Evolutionary conservation across 2,113 vertebrate species (phyloP), one percentile per base, ranked within the genome.

Genomic region (Rhadina sibilatrix): DNA sequence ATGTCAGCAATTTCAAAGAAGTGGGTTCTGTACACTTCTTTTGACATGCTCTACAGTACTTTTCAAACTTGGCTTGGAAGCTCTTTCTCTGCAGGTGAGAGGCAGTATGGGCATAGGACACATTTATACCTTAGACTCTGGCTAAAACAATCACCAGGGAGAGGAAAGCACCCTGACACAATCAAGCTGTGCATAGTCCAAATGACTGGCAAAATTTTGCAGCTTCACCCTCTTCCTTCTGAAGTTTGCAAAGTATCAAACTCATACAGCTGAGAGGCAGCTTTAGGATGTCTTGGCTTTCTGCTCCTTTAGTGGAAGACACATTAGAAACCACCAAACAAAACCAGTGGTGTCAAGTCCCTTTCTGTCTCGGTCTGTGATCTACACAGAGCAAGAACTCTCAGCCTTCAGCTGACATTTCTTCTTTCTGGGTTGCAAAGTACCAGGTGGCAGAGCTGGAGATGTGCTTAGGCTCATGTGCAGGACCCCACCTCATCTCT

Each of bases 1-100:
- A 72, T 84, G 76, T 90, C 86, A 90, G 65, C 72, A 88, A 25
- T 93, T 96, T 92, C 71, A 94, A 87, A 92, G 54, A n/a, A 75
- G n/a, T 68, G 64, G 25, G 31, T 71, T 93, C 47, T 44, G 15
- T 47, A 40, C 12, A 19, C 33, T 80, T 46, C 63, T 91, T 95
- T 66, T 81, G 68, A 90, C 12, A 1, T 50, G 37, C 31, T 86
- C 37, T 83, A 3, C 27, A 35, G 40, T 77, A 24, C 31, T 86
- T 50, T 44, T 69, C 53, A 82, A 42, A 33, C 49, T 80, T 92
- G 83, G 18, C 56, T 85, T 57, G 56, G 40, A 44, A 83, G 53
- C 56, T 56, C 46, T 47, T 81, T 70, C 72, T 84, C 72, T 72
- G 60, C 65, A 79, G 76, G 57, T 84, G 68, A 82, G 65, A 53